A percentile compares a stretch with the other conserved stretches of the same genome.
Evolutionary conservation across 1,140 invertebrate species (phyloP).

Genomic region (Gonioctena quinquepunctata): DNA sequence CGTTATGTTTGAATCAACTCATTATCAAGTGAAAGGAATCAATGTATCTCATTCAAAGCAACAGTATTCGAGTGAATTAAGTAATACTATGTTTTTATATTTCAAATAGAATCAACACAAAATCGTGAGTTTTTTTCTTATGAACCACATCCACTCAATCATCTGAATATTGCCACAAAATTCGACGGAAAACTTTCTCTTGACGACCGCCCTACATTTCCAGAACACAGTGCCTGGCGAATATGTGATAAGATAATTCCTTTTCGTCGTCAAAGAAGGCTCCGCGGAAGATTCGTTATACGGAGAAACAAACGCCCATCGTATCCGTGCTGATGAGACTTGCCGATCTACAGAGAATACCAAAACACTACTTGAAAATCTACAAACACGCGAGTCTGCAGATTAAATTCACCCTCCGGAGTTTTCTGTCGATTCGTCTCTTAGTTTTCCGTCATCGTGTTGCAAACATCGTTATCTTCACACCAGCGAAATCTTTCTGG

Average conservation of each 20-base stretch:
- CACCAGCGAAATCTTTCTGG: conserved; percentile 42
- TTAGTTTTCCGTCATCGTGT: conserved; percentile 52
- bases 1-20: no score
- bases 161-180: no score
- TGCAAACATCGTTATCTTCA: conserved; percentile 54
- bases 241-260: conserved; percentile 43
- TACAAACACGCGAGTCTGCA: conserved; percentile 46
- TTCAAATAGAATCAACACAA: no score
- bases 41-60: no score
- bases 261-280: conserved; percentile 46
- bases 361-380: conserved; percentile 55
- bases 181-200: no score
- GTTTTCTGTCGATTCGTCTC: conserved; percentile 54
- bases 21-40: no score
- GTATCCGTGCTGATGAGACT: conserved; percentile 38
- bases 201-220: no score
- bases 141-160: no score
- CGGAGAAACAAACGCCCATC: conserved; percentile 35
- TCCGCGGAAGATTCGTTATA: conserved; percentile 47
- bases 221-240: no score
- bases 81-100: no score
- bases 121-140: no score
- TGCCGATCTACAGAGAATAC: conserved; percentile 50
- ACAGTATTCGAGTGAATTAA: no score
- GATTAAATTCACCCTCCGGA: conserved; percentile 54